Evolutionary conservation across 1,140 invertebrate species (phyloP).

Genomic region (Plutomurus gul): DNA sequence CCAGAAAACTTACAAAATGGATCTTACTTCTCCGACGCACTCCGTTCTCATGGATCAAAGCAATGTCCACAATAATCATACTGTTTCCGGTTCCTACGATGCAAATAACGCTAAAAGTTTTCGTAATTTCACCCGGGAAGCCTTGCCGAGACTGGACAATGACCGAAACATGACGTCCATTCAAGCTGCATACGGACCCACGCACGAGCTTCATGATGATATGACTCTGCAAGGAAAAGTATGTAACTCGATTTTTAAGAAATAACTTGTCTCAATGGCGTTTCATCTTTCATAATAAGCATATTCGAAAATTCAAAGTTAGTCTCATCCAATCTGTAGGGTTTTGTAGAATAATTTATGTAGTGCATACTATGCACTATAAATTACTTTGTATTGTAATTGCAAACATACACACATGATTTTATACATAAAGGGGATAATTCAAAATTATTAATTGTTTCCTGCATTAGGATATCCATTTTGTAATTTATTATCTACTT

Average conservation of each 20-base stretch:
- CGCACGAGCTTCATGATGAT: slow-evolving; percentile 89
- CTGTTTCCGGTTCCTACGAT: slow-evolving; percentile 61
- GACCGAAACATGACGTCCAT: slow-evolving; percentile 88
- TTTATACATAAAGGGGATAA: too few species aligned
- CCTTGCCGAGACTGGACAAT: slow-evolving; percentile 86
- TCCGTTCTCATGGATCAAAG: slow-evolving; percentile 18
- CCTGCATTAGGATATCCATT: too few species aligned
- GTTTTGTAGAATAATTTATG: too few species aligned
- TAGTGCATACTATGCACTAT: too few species aligned
- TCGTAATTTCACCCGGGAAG: slow-evolving; percentile 85
- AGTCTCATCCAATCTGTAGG: too few species aligned
- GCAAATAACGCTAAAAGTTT: slow-evolving; percentile 79
- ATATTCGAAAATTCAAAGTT: background rate
- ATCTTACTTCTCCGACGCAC: slow-evolving; percentile 40
- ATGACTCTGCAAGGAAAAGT: slow-evolving; percentile 64
- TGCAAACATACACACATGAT: too few species aligned
- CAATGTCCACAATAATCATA: slow-evolving; percentile 18
- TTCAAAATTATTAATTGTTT: too few species aligned
- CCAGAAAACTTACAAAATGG: slow-evolving; percentile 47
- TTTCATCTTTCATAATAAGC: too few species aligned
- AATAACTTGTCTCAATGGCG: too few species aligned
- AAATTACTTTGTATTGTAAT: too few species aligned
- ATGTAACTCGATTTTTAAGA: too few species aligned
- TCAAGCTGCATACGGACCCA: slow-evolving; percentile 84
- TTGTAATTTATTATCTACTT: too few species aligned